These are phyloP conservation scores for Pelodytes ibericus DNA, from an alignment of 2,797 vertebrate species.

Conservation along the genomic window DNA sequence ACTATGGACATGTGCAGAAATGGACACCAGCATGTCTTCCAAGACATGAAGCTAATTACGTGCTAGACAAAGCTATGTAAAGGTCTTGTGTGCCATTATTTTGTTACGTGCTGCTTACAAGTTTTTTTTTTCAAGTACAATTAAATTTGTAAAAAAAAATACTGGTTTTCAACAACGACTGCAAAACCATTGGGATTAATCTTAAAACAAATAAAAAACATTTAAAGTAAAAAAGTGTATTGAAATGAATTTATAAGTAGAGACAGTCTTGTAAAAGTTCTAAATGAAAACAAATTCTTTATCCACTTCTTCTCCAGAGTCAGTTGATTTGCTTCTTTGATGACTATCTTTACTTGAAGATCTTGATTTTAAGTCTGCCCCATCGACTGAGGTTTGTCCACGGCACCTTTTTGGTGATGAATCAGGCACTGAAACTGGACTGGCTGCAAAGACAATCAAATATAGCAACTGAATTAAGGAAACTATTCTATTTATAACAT, in stretches of 20 bases:
- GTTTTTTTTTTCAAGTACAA: conserved; percentile 69
- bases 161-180: conserved; percentile 67
- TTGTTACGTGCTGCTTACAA: conserved; percentile 67
- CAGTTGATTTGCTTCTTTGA: conserved; percentile 82
- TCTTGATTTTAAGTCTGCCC: conserved; percentile 72
- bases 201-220: conserved; percentile 51
- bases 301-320: conserved; percentile 86
- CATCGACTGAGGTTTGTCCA: conserved; percentile 74
- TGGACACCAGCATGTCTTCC: conserved; percentile 67
- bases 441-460: conserved; percentile 55
- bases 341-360: conserved; percentile 74
- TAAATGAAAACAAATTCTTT: conserved; percentile 94
- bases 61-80: conserved; percentile 61
- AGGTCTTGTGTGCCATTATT: conserved; percentile 59
- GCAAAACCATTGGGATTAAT: conserved; percentile 57
- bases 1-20: conserved; percentile 65
- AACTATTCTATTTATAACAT: neutral
- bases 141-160: conserved; percentile 50
- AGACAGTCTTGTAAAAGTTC: conserved; percentile 48
- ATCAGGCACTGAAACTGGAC: conserved; percentile 62
- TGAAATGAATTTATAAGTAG: conserved; percentile 7
- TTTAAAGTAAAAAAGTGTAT: conserved; percentile 16
- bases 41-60: conserved; percentile 60
- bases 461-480: neutral
- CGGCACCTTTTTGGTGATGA: conserved; percentile 73